Base-by-base conservation (phyloP, 2,888 invertebrate species). In the Drosophila koepferae region DNA sequence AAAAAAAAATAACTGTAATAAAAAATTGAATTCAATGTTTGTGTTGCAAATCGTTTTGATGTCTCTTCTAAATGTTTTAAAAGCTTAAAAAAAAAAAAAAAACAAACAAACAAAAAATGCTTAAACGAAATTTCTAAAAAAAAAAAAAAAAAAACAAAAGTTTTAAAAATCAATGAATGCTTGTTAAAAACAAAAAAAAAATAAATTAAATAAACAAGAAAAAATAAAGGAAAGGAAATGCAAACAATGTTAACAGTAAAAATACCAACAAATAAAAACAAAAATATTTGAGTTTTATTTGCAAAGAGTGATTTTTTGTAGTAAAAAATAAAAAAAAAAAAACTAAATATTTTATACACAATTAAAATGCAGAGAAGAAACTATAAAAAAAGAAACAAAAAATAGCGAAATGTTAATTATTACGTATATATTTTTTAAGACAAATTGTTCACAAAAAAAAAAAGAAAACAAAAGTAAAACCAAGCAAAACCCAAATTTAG, bases 401-500 rank as follows among this genome's bases (percentile, higher is more conserved):
- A 60, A 86, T 82, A 88, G 77, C 68, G 69, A 80, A 88, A 84
- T 90, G 87, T 87, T 87, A 90, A 90, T 90, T 90, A 87, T 89
- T 87, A 87, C 87, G 83, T 87, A 85, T 91, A 90, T 91, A 87
- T 91, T 91, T 91, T 89, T 89, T 86, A 91, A 86, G 80, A 90
- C 71, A 82, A 89, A 90, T 89, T 90, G 88, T 90, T 88, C 86
- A 86, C 75, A 85, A 62, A 62, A 51, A 55, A 58, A 62, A 53
- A 28, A 36, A 58, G 14, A 20, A 20, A 20, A 51, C 61, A 54
- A 40, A 54, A 58, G 14, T 41, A 43, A 62, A 49, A 31, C 10
- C 28, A 49, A 31, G 10, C 28, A 49, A 49, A 49, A 31, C 49
- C 72, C 16, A 41, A 63, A 71, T 72, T 75, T 81, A 82, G 74